Evolutionary conservation across 2,888 invertebrate species (phyloP), one percentile per base, ranked within the genome.

Genomic region (Philereme transversata): DNA sequence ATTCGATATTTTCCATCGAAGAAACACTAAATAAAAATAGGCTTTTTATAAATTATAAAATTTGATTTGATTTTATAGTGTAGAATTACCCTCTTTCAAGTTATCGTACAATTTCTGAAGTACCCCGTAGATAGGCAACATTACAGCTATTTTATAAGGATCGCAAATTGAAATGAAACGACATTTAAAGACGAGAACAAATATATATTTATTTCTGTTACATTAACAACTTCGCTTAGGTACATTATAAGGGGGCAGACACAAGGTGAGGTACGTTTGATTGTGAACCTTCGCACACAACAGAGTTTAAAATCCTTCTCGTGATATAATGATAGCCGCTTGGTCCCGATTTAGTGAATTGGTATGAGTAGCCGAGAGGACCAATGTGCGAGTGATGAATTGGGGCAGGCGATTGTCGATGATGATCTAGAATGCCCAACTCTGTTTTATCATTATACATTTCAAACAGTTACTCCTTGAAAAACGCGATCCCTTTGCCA

Each of bases 131-230:
- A 22, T 22, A 22, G 22, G 22, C n/a, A n/a, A n/a, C n/a, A n/a
- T n/a, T n/a, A n/a, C n/a, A n/a, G n/a, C n/a, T 22, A 22, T 22
- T 22, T 3, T 3, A 22, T 3, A 22, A 22, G 22, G 22, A 22
- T 22, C 22, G 3, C 3, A 6, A 4, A 40, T 40, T 6, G 2
- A 54, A 86, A 84, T 84, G 71, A 87, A 86, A 85, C 77, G 65
- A 60, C 35, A 52, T 36, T 43, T 83, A 82, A 75, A 88, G 88
- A 90, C 90, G 76, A 89, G 88, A 91, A 91, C 88, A 86, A 87
- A 90, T 88, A 79, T 86, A 76, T 72, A 77, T 85, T 82, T 73
- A 78, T 84, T 83, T 86, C 78, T 83, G 83, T 83, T 85, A 88
- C 84, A 87, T 84, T 74, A 78, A 88, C 82, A 85, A 82, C 64